Evolutionary conservation across 2,888 invertebrate species (phyloP), one percentile per base, ranked within the genome.

Genomic region (Cheilosia vernalis): DNA sequence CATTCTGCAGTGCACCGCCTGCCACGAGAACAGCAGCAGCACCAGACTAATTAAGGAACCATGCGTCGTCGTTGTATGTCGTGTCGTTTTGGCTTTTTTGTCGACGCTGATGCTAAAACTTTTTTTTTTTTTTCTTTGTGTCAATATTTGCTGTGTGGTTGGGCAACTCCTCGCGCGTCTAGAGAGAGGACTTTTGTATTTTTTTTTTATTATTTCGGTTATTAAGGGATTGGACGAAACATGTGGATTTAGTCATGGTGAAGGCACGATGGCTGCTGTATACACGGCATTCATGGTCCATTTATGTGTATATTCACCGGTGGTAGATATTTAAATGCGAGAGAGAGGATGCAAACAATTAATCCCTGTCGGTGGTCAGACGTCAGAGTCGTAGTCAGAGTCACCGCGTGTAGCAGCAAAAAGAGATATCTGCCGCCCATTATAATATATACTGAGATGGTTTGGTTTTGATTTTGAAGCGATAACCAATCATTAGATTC

Each of bases 11-110:
- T 7, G 37, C 56, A 17, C 15, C 30, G 30, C 15, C 63, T 47
- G n/a, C 53, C 27, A 21, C 58, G 21, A 7, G 53, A 30, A 63
- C 55, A 79, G 37, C 79, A 76, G 66, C 84, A 85, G 76, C 85
- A 85, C 64, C 80, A 72, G 85, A 85, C 85, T 85, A 85, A 85
- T 85, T 85, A 85, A 85, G 81, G 85, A 85, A 81, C 72, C 85
- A 66, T 85, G 81, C 81, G 85, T 76, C 84, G 30, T 30, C 30
- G 30, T 30, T 30, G 30, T 30, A 76, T 76, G 85, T 76, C 84
- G 72, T 81, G 70, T 77, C 76, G 76, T 81, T 72, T 81, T 85
- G 80, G 74, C 69, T 80, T 61, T 73, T 73, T 72, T 78, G 78
- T 73, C 61, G 70, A 30, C 2, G 9, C 30, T 30, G 30, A 83